Evolutionary conservation across 2,888 invertebrate species (phyloP).

Genomic region (Lasius platythorax): DNA sequence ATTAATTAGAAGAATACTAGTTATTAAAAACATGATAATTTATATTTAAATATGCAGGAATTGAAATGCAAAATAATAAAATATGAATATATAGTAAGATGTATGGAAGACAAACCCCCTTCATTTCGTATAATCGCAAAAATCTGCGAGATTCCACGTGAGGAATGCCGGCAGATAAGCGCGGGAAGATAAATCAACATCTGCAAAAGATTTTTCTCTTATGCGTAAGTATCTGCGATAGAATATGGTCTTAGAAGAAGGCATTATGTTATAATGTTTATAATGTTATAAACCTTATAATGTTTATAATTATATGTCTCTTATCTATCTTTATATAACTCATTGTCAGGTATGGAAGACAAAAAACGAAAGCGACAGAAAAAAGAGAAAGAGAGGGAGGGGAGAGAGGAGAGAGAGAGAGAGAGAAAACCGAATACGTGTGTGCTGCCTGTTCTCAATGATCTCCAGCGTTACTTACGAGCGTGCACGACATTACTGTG

Average conservation of each 20-base stretch:
- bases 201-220: neutral
- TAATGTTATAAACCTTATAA: neutral
- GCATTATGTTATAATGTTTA: neutral
- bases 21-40: neutral
- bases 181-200: constrained; percentile 8
- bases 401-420: neutral
- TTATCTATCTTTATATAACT: constrained; percentile 17
- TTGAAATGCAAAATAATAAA: neutral
- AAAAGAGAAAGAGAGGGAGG: neutral
- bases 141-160: neutral
- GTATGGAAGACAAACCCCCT: neutral
- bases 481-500: constrained; percentile 41
- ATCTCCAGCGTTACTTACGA: constrained; percentile 46
- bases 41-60: neutral
- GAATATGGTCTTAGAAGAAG: constrained; percentile 1
- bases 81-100: neutral
- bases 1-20: neutral
- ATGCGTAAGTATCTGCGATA: neutral
- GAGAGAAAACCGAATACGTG: constrained; percentile 14
- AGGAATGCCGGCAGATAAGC: neutral
- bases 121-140: neutral
- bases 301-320: constrained; percentile 19
- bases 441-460: constrained; percentile 52
- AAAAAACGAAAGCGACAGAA: constrained; percentile 14
- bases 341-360: constrained; percentile 7